A percentile compares a stretch with the other conserved stretches of the same genome.
Evolutionary conservation across 2,797 vertebrate genomes (phyloP).

Genomic region (Notolepis coatsorum): DNA sequence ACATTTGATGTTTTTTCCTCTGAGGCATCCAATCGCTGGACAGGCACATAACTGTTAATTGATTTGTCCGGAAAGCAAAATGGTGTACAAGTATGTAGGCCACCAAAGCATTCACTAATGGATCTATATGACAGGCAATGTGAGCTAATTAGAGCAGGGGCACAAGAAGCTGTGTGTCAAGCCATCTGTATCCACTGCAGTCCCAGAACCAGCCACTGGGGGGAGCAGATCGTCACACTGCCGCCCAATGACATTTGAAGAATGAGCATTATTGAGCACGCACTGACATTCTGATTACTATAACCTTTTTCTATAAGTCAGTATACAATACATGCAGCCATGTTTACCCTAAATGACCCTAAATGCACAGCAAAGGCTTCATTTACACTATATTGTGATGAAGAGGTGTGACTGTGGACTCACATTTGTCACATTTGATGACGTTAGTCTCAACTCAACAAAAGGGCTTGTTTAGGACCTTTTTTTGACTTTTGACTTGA

Average conservation of each 20-base stretch:
- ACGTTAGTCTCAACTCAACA: too few relatives aligned
- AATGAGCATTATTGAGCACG: too few relatives aligned
- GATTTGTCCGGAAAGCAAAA: constrained; percentile 17
- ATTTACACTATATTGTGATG: too few relatives aligned
- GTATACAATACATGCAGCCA: too few relatives aligned
- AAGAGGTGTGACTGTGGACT: too few relatives aligned
- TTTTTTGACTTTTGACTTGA: too few relatives aligned
- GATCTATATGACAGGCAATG: constrained; percentile 19
- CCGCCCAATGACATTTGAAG: constrained; percentile 18
- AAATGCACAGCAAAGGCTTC: too few relatives aligned
- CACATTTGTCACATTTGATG: too few relatives aligned
- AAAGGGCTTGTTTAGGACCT: too few relatives aligned
- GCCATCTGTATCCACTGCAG: constrained; percentile 14
- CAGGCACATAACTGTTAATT: constrained; percentile 7
- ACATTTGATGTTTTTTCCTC: constrained; percentile 18
- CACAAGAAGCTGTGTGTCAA: constrained; percentile 28
- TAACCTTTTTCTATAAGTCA: too few relatives aligned
- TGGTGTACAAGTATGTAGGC: constrained; percentile 30
- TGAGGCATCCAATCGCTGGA: not conserved
- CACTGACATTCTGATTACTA: too few relatives aligned
- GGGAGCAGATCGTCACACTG: constrained; percentile 15
- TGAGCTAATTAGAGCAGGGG: constrained; percentile 43
- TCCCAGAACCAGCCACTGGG: constrained; percentile 22
- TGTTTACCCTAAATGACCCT: too few relatives aligned
- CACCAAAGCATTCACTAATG: constrained; percentile 1